phyloP scores from a whole-genome alignment of 1,140 invertebrate species.

The Drosophila sp. region DNA sequence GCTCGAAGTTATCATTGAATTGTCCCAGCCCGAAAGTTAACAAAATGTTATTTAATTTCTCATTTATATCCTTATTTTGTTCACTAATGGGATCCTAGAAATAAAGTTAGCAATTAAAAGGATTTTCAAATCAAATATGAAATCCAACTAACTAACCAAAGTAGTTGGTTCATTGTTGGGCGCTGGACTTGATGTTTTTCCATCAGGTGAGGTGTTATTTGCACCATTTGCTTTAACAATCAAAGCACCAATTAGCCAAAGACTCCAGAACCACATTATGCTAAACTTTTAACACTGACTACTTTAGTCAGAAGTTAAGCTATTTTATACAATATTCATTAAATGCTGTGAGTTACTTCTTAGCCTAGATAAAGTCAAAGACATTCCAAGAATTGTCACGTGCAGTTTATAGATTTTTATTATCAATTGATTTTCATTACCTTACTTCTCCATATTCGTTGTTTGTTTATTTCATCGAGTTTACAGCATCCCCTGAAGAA shows the following conservation, averaged over 20 bases:
- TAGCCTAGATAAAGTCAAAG: not conserved
- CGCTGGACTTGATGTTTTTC: too few relatives aligned
- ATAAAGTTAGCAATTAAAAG: not conserved
- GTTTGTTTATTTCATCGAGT: not conserved
- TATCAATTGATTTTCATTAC: not conserved
- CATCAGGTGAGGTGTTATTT: too few relatives aligned
- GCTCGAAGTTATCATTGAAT: not conserved
- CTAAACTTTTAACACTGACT: not conserved
- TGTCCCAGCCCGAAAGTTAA: not conserved
- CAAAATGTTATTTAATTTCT: not conserved
- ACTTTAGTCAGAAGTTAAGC: not conserved
- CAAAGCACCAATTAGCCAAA: not conserved
- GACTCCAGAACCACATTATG: not conserved
- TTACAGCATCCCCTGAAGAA: not conserved
- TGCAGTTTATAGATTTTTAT: not conserved
- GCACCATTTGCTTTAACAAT: not conserved
- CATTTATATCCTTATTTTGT: not conserved
- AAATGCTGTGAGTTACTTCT: not conserved
- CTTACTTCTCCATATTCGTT: not conserved
- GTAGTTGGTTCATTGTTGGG: not conserved
- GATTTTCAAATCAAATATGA: not conserved
- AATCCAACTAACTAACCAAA: not conserved
- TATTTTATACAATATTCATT: constrained; percentile 2
- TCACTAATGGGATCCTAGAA: not conserved
- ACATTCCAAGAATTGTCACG: not conserved